Evolutionary conservation across 2,888 invertebrate species (phyloP).

Genomic region (Syrista parreyssii): DNA sequence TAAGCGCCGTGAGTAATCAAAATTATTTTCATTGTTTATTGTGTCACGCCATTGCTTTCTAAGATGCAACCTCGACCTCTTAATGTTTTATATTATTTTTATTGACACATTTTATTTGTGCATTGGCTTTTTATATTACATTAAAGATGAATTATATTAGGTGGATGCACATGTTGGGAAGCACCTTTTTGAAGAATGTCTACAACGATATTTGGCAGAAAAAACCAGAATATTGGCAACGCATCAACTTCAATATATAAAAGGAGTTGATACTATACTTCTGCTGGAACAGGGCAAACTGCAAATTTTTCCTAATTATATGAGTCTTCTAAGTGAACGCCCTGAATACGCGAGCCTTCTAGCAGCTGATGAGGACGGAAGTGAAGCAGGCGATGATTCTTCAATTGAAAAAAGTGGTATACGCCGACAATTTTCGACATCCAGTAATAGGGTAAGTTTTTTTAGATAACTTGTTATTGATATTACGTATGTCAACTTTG

Average conservation of each 20-base stretch:
- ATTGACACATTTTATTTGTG: neutral
- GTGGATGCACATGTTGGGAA: constrained; percentile 82
- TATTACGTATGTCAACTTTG: too few species aligned
- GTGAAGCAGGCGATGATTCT: constrained; percentile 37
- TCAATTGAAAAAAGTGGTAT: constrained; percentile 37
- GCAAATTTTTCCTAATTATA: constrained; percentile 46
- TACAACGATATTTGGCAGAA: constrained; percentile 74
- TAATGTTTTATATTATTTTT: constrained; percentile 6
- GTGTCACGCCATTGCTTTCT: too few species aligned
- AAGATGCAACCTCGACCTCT: neutral
- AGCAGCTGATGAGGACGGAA: constrained; percentile 47
- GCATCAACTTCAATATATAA: constrained; percentile 78
- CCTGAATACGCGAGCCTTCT: constrained; percentile 54
- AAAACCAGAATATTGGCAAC: constrained; percentile 83
- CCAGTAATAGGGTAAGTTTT: constrained; percentile 53
- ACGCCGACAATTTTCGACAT: constrained; percentile 54
- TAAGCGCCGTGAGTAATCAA: constrained; percentile 71
- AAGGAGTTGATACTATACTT: constrained; percentile 62
- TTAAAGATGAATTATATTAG: constrained; percentile 23
- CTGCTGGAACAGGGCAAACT: constrained; percentile 56
- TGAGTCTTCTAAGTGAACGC: constrained; percentile 47
- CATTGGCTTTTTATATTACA: too few species aligned
- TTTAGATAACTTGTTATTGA: neutral
- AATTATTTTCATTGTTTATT: too few species aligned
- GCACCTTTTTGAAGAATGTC: constrained; percentile 81